Percentiles rank a stretch among this genome's conserved stretches.
Evolutionary conservation across 2,888 invertebrate genomes (phyloP).

Genomic region (Rhorus exstirpatorius): DNA sequence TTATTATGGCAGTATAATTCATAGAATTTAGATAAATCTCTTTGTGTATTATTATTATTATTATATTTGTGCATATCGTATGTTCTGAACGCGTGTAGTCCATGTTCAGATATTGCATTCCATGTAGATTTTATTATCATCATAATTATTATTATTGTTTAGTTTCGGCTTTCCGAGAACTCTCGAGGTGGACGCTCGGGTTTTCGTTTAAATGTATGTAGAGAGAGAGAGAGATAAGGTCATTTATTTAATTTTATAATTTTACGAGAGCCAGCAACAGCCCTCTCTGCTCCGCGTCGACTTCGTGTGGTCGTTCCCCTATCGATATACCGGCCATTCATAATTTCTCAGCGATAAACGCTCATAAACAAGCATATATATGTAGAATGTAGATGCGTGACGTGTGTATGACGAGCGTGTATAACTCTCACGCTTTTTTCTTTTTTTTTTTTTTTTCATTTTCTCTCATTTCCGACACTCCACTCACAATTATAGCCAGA

Average conservation of each 20-base stretch:
- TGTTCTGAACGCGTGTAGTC: too few relatives aligned
- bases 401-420: background rate
- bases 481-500: background rate
- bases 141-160: too few relatives aligned
- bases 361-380: constrained; percentile 12
- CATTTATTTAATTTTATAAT: constrained; percentile 26
- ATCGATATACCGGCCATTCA: constrained; percentile 75
- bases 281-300: constrained; percentile 23
- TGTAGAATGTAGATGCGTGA: constrained; percentile 1
- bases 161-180: too few relatives aligned
- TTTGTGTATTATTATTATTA: too few relatives aligned
- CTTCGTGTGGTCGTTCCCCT: constrained; percentile 27
- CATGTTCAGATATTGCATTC: too few relatives aligned
- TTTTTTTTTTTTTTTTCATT: constrained; percentile 10
- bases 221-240: too few relatives aligned
- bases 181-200: too few relatives aligned
- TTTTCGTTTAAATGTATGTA: too few relatives aligned
- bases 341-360: constrained; percentile 75
- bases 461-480: constrained; percentile 4
- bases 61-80: too few relatives aligned
- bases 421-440: constrained; percentile 18
- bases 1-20: too few relatives aligned
- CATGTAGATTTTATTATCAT: too few relatives aligned
- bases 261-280: constrained; percentile 22
- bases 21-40: too few relatives aligned